Evolutionary conservation across 2,113 vertebrate species (phyloP).

Genomic region (Thryonomys swinderianus): DNA sequence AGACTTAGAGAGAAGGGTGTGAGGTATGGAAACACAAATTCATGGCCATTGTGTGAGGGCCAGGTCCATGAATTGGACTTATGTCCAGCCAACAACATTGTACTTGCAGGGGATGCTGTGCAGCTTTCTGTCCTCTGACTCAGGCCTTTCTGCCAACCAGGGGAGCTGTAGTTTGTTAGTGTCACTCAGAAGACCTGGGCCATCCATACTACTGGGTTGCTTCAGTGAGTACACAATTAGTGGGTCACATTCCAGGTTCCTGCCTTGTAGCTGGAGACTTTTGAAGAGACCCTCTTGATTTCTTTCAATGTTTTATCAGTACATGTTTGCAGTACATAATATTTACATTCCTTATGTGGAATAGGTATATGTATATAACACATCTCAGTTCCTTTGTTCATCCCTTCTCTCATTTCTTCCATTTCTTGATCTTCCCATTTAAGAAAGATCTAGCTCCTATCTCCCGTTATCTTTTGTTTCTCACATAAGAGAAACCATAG

Average conservation of each 20-base stretch:
- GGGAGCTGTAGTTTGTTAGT: not conserved
- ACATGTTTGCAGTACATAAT: not conserved
- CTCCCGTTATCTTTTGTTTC: not conserved
- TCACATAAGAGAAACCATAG: not conserved
- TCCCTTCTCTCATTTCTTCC: not conserved
- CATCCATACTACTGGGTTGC: not conserved
- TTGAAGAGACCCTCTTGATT: not conserved
- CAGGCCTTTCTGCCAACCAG: not conserved
- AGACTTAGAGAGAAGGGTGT: not conserved
- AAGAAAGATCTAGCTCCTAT: not conserved
- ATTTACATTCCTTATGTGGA: not conserved
- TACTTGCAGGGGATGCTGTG: not conserved
- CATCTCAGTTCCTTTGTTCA: not conserved
- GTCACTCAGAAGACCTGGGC: not conserved
- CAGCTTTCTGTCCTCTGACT: not conserved
- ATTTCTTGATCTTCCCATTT: not conserved
- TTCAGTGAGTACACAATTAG: too few species aligned
- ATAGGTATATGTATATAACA: not conserved
- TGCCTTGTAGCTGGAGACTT: not conserved
- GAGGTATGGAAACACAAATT: not conserved
- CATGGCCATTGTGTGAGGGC: not conserved
- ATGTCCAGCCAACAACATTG: not conserved
- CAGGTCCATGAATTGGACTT: not conserved
- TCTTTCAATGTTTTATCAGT: not conserved
- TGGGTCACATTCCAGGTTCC: not conserved